Evolutionary conservation across 2,113 vertebrate genomes (phyloP).

Genomic region (Coptodon rendalli): DNA sequence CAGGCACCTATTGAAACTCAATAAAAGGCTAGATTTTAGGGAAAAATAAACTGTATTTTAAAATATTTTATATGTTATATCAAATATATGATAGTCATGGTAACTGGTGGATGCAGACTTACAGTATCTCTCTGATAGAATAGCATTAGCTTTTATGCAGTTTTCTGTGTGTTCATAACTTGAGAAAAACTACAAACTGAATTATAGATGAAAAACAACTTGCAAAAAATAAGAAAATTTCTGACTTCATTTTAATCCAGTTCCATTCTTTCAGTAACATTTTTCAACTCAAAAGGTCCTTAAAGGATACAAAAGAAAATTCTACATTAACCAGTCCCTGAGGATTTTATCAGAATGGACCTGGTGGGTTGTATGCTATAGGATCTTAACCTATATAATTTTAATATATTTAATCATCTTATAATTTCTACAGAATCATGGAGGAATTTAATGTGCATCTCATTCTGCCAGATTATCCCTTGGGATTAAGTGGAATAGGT

Average conservation of each 20-base stretch:
- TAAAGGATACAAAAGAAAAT: background rate
- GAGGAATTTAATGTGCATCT: background rate
- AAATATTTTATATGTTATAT: background rate
- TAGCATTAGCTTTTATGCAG: background rate
- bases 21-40: background rate
- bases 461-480: background rate
- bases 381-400: background rate
- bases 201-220: background rate
- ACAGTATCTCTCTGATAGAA: background rate
- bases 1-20: background rate
- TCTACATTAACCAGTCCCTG: background rate
- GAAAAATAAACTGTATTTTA: background rate
- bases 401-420: background rate
- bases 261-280: background rate
- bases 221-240: background rate
- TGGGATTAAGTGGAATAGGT: fast-evolving
- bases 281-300: background rate
- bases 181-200: background rate
- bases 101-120: background rate
- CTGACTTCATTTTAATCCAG: fast-evolving
- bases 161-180: background rate
- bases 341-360: fast-evolving
- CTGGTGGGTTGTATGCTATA: background rate
- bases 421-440: background rate
- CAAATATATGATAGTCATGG: background rate